A percentile compares a stretch with the other conserved stretches of the same genome.
Conservation (phyloP, 1,140 invertebrate species). For the Hylaeus anthracinus region DNA sequence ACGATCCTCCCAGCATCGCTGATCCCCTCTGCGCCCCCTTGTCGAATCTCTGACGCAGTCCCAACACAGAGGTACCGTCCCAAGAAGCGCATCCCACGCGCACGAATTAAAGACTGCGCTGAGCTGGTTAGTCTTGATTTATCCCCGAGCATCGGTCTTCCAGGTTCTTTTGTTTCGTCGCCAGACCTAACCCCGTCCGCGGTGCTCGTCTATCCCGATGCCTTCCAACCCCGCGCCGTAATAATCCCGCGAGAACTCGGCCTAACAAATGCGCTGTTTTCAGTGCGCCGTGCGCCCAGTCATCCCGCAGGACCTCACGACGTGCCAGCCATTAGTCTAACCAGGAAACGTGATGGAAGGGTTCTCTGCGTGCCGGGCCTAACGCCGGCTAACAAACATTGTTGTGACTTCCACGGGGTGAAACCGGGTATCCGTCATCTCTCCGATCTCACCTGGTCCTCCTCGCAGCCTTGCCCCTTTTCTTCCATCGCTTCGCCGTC, state of each 20-base stretch:
- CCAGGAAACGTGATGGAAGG: slow-evolving; percentile 65
- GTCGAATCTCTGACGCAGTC: slow-evolving; percentile 7
- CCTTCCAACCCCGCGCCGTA: slow-evolving; percentile 47
- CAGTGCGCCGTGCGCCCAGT: slow-evolving; percentile 56
- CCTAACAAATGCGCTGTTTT: slow-evolving; percentile 74
- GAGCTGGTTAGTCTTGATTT: slow-evolving; percentile 76
- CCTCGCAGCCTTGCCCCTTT: neutral
- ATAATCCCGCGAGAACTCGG: slow-evolving; percentile 65
- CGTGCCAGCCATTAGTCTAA: slow-evolving; percentile 64
- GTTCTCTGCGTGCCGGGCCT: slow-evolving; percentile 52
- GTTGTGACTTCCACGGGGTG: slow-evolving; percentile 78
- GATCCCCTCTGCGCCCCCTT: neutral
- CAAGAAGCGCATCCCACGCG: slow-evolving; percentile 68
- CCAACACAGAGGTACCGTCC: slow-evolving; percentile 30
- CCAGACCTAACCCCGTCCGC: slow-evolving; percentile 2
- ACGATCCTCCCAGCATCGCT: slow-evolving; percentile 9
- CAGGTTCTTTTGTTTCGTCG: slow-evolving; percentile 70
- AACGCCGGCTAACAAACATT: slow-evolving; percentile 73
- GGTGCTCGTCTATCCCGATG: slow-evolving; percentile 7
- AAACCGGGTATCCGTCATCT: slow-evolving; percentile 76
- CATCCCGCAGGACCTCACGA: slow-evolving; percentile 63
- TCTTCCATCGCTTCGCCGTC: slow-evolving; percentile 15
- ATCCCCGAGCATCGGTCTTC: slow-evolving; percentile 73
- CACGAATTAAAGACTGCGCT: slow-evolving; percentile 70
- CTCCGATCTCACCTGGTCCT: slow-evolving; percentile 47